Evolutionary conservation across 2,888 invertebrate genomes (phyloP).

Genomic region (Tupiocoris notatus): DNA sequence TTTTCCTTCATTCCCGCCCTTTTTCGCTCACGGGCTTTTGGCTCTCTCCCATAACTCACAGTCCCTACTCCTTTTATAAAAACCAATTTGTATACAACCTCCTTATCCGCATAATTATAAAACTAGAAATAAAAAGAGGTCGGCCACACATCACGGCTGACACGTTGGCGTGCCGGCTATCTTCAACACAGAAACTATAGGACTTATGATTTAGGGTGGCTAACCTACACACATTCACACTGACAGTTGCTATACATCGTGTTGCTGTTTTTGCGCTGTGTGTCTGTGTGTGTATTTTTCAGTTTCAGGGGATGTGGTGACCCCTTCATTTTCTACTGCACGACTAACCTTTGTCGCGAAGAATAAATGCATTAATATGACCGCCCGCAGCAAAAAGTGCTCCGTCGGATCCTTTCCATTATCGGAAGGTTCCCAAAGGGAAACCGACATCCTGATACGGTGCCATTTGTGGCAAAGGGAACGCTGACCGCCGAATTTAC

Average conservation of each 20-base stretch:
- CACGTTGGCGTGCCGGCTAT: constrained; percentile 39
- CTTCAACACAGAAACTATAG: constrained; percentile 9
- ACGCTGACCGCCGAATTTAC: not conserved
- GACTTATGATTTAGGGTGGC: constrained; percentile 32
- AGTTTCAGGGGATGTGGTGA: no score
- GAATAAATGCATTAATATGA: not conserved
- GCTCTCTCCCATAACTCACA: constrained; percentile 30
- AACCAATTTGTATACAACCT: constrained; percentile 44
- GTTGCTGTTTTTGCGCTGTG: no score
- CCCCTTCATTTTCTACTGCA: not conserved
- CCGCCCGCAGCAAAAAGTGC: not conserved
- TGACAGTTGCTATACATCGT: no score
- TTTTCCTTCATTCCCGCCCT: not conserved
- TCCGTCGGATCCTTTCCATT: not conserved
- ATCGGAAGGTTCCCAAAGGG: not conserved
- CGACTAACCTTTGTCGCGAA: not conserved
- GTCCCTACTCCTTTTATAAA: constrained; percentile 35
- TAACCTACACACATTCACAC: not conserved
- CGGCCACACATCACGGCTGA: constrained; percentile 41
- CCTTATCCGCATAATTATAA: constrained; percentile 43
- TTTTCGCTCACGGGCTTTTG: no score
- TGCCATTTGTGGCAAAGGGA: not conserved
- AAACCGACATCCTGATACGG: not conserved
- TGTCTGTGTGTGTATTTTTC: no score
- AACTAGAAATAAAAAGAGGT: constrained; percentile 37